phyloP scores from a whole-genome alignment of 2,797 vertebrate species.

The Phoxinus dragarum region DNA sequence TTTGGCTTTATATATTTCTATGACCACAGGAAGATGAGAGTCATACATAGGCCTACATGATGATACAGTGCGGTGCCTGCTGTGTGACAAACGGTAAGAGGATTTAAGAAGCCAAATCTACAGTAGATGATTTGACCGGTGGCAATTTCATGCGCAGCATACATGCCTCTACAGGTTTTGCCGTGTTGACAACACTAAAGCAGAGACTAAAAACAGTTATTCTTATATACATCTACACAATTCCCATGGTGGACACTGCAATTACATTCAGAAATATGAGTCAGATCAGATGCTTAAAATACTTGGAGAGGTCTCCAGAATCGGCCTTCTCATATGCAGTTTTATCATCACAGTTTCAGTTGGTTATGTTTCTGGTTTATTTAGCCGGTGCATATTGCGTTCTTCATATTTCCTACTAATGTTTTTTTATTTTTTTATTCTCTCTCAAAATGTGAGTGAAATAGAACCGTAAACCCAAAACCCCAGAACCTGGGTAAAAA shows the following conservation, averaged over 20 bases:
- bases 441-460: neutral
- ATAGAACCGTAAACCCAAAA: neutral
- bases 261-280: neutral
- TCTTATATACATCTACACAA: neutral
- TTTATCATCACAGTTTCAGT: neutral
- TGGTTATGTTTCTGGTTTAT: neutral
- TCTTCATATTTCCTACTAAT: neutral
- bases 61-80: conserved; percentile 42
- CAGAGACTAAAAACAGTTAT: conserved; percentile 42
- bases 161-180: conserved; percentile 21
- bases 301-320: neutral
- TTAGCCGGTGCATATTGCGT: neutral
- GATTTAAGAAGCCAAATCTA: conserved; percentile 47
- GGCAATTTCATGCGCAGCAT: conserved; percentile 58
- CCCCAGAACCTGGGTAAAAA: too few species aligned
- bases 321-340: neutral
- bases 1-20: neutral
- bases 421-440: neutral
- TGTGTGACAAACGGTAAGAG: conserved; percentile 45
- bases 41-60: conserved; percentile 20
- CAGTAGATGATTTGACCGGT: conserved; percentile 46
- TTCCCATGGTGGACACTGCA: neutral
- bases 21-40: neutral
- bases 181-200: conserved; percentile 42
- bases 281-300: neutral